Conservation (phyloP, 2,797 vertebrate genomes). For the Peromyscus melanophrys region DNA sequence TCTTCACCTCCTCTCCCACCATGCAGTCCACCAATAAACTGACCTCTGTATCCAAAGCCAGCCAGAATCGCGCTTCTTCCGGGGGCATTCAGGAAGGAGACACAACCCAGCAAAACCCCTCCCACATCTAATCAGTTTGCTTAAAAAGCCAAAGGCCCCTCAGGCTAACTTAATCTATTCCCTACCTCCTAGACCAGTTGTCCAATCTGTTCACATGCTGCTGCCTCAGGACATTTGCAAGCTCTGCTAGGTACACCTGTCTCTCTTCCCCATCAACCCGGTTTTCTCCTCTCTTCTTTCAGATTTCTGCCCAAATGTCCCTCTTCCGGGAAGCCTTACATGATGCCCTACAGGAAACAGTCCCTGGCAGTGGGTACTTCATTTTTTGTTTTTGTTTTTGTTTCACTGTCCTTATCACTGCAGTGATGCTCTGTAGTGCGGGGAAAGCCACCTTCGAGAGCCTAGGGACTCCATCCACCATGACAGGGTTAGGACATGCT, state of each 20-base stretch:
- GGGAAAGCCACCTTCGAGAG: background rate
- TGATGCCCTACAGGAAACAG: background rate
- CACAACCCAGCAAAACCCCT: background rate
- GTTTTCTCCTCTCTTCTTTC: background rate
- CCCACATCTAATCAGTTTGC: background rate
- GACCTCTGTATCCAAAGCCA: background rate
- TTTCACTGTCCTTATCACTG: background rate
- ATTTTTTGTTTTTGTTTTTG: background rate
- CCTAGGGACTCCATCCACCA: background rate
- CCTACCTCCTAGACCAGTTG: background rate
- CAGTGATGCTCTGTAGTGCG: background rate
- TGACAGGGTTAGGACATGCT: background rate
- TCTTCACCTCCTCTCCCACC: background rate
- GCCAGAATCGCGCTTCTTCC: background rate
- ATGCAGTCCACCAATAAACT: background rate
- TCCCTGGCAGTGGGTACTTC: background rate
- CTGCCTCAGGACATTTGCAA: background rate
- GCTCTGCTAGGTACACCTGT: background rate
- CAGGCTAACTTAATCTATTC: background rate
- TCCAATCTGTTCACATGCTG: background rate
- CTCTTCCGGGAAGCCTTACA: background rate
- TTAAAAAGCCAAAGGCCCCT: background rate
- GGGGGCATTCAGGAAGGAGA: background rate
- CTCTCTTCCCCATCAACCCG: background rate
- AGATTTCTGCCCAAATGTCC: background rate